Evolutionary conservation across 2,888 invertebrate genomes (phyloP).

Genomic region (Cenopis cana): DNA sequence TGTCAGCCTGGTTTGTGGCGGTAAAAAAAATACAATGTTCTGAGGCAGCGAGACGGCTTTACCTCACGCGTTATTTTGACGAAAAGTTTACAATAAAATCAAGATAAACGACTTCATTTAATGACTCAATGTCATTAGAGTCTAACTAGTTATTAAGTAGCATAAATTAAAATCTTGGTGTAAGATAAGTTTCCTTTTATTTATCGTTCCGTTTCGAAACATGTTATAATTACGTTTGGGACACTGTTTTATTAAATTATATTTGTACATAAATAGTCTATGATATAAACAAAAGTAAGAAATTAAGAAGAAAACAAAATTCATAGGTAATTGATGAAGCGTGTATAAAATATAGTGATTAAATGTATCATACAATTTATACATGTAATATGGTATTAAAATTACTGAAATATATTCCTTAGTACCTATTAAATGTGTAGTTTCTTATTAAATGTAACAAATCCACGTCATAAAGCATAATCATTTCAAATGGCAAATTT

Average conservation of each 20-base stretch:
- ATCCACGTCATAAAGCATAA: background rate
- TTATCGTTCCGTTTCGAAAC: conserved; percentile 35
- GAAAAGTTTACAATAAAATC: background rate
- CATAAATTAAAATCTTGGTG: conserved; percentile 38
- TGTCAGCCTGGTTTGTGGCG: background rate
- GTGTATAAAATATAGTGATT: conserved; percentile 62
- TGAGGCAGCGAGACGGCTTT: conserved; percentile 11
- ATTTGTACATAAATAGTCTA: conserved; percentile 44
- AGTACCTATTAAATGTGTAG: conserved; percentile 50
- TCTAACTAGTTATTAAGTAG: conserved; percentile 38
- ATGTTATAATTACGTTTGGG: conserved; percentile 35
- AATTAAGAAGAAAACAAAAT: conserved; percentile 52
- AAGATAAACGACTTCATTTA: background rate
- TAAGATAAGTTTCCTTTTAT: conserved; percentile 37
- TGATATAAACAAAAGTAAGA: conserved; percentile 40
- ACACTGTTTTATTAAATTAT: conserved; percentile 39
- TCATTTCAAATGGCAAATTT: no score
- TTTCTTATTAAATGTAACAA: background rate
- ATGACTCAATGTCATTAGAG: background rate
- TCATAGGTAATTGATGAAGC: conserved; percentile 58
- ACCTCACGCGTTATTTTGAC: background rate
- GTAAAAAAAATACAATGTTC: background rate
- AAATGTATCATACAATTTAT: conserved; percentile 65
- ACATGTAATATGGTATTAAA: conserved; percentile 63
- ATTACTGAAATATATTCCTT: conserved; percentile 75